These are phyloP conservation scores for Dermatemys mawii DNA, from an alignment of 2,113 vertebrate genomes.

Conservation along the genomic window DNA sequence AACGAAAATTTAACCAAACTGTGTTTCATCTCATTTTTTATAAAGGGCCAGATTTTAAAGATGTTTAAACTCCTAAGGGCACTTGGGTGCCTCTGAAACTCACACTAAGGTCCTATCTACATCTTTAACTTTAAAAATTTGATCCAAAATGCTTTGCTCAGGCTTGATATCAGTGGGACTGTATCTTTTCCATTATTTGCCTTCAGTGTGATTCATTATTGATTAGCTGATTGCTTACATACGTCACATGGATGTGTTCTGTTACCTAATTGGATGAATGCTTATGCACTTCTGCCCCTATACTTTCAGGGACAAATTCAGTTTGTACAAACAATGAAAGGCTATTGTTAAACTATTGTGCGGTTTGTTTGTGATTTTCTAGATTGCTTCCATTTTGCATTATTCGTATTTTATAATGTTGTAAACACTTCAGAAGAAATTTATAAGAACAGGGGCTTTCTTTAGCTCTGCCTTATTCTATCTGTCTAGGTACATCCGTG, in stretches of 20 bases:
- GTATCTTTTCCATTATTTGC: background rate
- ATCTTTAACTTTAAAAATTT: background rate
- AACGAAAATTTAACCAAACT: background rate
- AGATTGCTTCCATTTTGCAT: background rate
- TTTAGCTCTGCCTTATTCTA: background rate
- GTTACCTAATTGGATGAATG: background rate
- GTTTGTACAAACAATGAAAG: background rate
- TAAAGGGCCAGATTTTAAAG: background rate
- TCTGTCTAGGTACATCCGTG: rapidly evolving
- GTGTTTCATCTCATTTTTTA: background rate
- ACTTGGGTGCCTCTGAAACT: background rate
- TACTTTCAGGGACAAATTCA: background rate
- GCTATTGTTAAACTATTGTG: background rate
- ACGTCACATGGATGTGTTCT: background rate
- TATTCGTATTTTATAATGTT: background rate
- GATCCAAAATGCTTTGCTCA: background rate
- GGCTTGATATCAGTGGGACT: background rate
- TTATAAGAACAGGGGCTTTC: background rate
- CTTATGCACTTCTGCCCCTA: background rate
- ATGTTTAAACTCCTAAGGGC: background rate
- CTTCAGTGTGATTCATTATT: background rate
- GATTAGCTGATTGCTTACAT: background rate
- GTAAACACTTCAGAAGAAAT: background rate
- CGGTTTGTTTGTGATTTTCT: background rate
- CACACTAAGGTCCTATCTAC: background rate